These are phyloP conservation scores for Yponomeuta plumbellus DNA, from an alignment of 2,888 invertebrate genomes.

Conservation along the genomic window DNA sequence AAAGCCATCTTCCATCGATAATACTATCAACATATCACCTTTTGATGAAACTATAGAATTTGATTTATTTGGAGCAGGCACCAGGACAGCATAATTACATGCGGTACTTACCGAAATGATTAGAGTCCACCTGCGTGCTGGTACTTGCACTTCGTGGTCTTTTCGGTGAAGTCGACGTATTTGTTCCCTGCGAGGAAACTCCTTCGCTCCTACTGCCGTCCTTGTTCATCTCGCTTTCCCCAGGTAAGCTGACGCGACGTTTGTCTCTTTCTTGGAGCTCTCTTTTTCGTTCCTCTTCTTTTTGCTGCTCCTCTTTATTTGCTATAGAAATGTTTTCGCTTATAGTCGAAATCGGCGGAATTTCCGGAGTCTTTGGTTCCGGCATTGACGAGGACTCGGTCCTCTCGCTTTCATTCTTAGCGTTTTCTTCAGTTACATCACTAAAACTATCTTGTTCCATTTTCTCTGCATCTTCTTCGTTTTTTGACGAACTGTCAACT, in stretches of 20 bases:
- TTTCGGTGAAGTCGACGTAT: conserved; percentile 78
- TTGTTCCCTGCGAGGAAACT: conserved; percentile 55
- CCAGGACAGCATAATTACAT: background rate
- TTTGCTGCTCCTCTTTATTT: conserved; percentile 51
- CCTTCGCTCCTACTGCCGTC: conserved; percentile 57
- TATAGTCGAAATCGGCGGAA: conserved; percentile 83
- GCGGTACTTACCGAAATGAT: conserved; percentile 83
- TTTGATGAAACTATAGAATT: no score
- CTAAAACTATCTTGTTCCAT: conserved; percentile 22
- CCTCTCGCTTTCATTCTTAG: conserved; percentile 54
- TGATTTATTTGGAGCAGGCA: background rate
- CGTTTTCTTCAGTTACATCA: conserved; percentile 46
- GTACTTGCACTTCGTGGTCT: conserved; percentile 87
- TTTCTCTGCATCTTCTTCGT: conserved; percentile 29
- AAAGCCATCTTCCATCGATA: no score
- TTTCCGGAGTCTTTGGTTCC: conserved; percentile 67
- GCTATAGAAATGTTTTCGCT: conserved; percentile 81
- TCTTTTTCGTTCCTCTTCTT: conserved; percentile 41
- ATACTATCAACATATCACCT: no score
- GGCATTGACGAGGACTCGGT: conserved; percentile 36
- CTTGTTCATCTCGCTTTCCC: conserved; percentile 66
- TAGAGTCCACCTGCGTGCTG: conserved; percentile 89
- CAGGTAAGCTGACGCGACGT: conserved; percentile 79
- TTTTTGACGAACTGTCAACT: conserved; percentile 34
- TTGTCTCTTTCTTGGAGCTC: conserved; percentile 66